Evolutionary conservation across 2,888 invertebrate species (phyloP).

Genomic region (Scaptomyza tumidula): DNA sequence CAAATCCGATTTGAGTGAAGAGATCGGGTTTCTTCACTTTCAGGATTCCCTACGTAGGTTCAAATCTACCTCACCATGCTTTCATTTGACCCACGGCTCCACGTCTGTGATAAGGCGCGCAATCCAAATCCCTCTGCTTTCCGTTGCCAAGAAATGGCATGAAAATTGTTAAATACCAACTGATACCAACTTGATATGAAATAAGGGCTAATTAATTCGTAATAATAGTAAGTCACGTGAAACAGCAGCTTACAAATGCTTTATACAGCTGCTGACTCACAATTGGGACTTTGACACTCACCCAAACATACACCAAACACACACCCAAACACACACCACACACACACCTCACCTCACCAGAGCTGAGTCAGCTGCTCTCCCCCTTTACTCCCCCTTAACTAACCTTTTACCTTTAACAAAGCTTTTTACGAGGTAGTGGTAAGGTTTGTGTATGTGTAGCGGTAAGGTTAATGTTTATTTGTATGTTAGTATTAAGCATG

Average conservation of each 20-base stretch:
- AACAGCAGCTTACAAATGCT: constrained; percentile 2
- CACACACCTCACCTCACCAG: no score
- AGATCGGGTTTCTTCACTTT: no score
- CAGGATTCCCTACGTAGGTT: no score
- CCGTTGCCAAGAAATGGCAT: constrained; percentile 3
- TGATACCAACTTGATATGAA: constrained; percentile 1
- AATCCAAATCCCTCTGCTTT: no score
- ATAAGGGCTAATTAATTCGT: constrained; percentile 21
- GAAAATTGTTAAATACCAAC: constrained; percentile 8
- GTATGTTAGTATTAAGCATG: constrained; percentile 3
- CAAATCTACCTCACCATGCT: no score
- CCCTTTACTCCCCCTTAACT: not conserved
- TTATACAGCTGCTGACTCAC: constrained; percentile 42
- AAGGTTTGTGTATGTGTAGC: constrained; percentile 3
- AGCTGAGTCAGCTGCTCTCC: constrained; percentile 26
- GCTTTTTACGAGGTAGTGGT: constrained; percentile 9
- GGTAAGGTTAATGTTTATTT: no score
- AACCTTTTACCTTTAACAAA: not conserved
- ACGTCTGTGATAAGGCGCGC: no score
- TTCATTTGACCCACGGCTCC: no score
- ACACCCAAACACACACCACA: no score
- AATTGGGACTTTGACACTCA: not conserved
- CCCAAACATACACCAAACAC: not conserved
- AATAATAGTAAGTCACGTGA: constrained; percentile 13
- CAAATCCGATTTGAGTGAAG: constrained; percentile 48